Evolutionary conservation across 2,113 vertebrate genomes (phyloP), one percentile per base, ranked within the genome.

Genomic region (Probosciger aterrimus): DNA sequence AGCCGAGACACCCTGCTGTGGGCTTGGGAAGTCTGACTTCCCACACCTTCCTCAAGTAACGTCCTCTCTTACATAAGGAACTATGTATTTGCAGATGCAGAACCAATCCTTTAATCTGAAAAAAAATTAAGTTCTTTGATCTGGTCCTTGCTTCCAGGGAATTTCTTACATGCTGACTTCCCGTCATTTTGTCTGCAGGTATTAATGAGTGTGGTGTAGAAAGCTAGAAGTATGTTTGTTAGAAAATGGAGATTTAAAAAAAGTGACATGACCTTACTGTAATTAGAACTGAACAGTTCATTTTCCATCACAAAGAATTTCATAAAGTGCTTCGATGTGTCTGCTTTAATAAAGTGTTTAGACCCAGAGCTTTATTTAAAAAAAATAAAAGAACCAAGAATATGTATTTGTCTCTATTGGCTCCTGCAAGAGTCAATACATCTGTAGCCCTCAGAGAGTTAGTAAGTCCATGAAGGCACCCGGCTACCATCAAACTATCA

Each of bases 1-100:
- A 18, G 3, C 9, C 0, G 0, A 37, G 47, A 41, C 0, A 2
- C n/a, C 3, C 10, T 12, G 28, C 28, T 50, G 60, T 18, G 44
- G 22, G 10, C 18, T 39, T 59, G 30, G 43, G 18, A 83, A 37
- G 4, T 69, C 27, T 73, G 27, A 49, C 9, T 55, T 57, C 9
- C 2, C 10, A 19, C 2, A 3, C 31, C 14, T 41, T 83, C 35
- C 46, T 55, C 24, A 41, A 39, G 27, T 44, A 20, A 16, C 3
- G 8, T 5, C 30, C 4, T 49, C 8, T 37, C 13, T 88, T n/a
- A 70, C 0, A 0, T 44, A 47, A 46, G 19, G 6, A 27, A 18
- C 4, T 10, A 17, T 1, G 6, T 47, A n/a, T 43, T 19, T 81
- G 31, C 57, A 78, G 55, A 28, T 3, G 8, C 18, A 74, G 28